Base-by-base conservation (phyloP, 2,113 vertebrate species). In the Taxidea taxus region DNA sequence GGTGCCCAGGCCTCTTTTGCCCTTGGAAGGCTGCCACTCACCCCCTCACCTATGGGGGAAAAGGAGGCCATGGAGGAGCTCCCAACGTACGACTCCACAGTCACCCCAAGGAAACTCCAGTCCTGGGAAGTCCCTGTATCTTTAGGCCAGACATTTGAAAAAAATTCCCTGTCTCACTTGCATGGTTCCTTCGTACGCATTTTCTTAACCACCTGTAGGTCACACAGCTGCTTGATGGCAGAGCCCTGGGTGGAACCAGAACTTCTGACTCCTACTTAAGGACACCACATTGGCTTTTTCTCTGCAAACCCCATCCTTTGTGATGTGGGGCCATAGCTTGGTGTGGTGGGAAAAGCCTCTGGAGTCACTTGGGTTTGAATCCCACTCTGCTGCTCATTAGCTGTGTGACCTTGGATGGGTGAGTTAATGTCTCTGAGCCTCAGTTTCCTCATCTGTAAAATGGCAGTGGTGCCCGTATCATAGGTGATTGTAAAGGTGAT, bases 201-300 rank as follows among this genome's bases (percentile, higher is more conserved):
- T 90, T 23, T 84, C 39, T n/a, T 92, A 90, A 75, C 68, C 39
- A 62, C 58, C 20, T 60, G 10, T 70, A 37, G 14, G 49, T 81
- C 84, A 72, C 51, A 83, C 4, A 87, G 82, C 90, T 97, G 83
- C 85, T 82, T 90, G 77, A 75, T 87, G 68, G 78, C 85, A 96
- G 87, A 88, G 31, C 44, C 47, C 37, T 51, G 16, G 39, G 13
- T 78, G 89, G 84, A 96, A 75, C 78, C 66, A 60, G 47, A 93
- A 89, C 90, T 62, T 93, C 11, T 80, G 84, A 72, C 60, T 94
- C 51, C 39, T 93, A 5, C 34, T 54, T 78, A 49, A 66, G 77
- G 82, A 70, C 2, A 85, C 16, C 56, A 49, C 7, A 42, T 5
- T 70, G 58, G 64, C 37, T 95, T 90, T 96, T 39, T 64, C 29